A percentile compares a stretch with the other conserved stretches of the same genome.
These are phyloP conservation scores for Scaeva pyrastri DNA, from an alignment of 2,888 invertebrate genomes.

Conservation along the genomic window DNA sequence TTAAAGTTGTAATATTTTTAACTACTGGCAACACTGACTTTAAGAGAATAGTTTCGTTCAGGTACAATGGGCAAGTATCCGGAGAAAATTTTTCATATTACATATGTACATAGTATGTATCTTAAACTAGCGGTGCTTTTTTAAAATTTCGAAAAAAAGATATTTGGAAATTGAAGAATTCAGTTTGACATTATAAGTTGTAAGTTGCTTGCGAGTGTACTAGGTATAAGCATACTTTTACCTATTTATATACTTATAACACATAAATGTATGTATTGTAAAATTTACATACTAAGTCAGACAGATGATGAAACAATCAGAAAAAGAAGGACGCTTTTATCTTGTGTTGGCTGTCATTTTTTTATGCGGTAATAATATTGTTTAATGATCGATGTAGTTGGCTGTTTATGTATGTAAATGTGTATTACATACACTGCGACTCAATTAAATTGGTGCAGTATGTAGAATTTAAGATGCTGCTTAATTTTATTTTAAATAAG, in stretches of 20 bases:
- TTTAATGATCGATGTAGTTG: constrained; percentile 34
- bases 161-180: constrained; percentile 20
- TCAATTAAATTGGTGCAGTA: not conserved
- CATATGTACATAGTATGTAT: not conserved
- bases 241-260: not conserved
- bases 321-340: not conserved
- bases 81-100: constrained; percentile 6
- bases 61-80: constrained; percentile 15
- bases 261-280: not conserved
- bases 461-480: too few relatives aligned
- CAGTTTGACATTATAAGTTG: not conserved
- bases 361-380: constrained; percentile 38
- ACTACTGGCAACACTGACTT: not conserved
- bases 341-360: constrained; percentile 20
- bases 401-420: too few relatives aligned
- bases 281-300: not conserved
- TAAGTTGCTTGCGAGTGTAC: not conserved
- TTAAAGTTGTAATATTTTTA: not conserved
- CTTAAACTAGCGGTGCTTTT: constrained; percentile 4
- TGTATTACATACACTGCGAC: not conserved
- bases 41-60: not conserved
- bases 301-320: not conserved
- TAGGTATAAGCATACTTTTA: not conserved
- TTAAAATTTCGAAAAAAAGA: constrained; percentile 16
- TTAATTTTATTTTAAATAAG: too few relatives aligned